A percentile compares a stretch with the other conserved stretches of the same genome.
These are phyloP conservation scores for Iselma pallidipennis DNA, from an alignment of 2,888 invertebrate genomes.

Conservation along the genomic window DNA sequence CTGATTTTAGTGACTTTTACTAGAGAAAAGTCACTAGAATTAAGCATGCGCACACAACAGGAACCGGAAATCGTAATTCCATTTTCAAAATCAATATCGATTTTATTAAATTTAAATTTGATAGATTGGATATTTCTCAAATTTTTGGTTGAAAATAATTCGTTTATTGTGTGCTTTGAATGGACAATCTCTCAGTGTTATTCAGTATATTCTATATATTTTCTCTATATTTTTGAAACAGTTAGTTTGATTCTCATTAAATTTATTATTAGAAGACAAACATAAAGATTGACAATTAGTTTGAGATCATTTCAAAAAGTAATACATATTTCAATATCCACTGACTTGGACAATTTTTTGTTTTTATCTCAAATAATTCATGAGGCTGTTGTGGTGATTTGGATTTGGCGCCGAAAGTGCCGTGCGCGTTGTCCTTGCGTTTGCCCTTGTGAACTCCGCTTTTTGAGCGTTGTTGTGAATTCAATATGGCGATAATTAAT, in stretches of 20 bases:
- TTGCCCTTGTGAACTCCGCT: constrained; percentile 59
- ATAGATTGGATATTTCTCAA: not conserved
- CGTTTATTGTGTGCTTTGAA: no score
- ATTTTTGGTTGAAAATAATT: no score
- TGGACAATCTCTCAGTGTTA: no score
- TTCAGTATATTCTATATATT: no score
- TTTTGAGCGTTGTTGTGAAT: constrained; percentile 65
- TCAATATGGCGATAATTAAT: constrained; percentile 67
- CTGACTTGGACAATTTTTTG: no score
- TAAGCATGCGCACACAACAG: not conserved
- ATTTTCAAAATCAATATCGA: constrained; percentile 1
- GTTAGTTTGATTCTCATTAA: no score
- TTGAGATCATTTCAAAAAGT: no score
- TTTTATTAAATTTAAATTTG: not conserved
- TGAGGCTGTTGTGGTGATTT: constrained; percentile 26
- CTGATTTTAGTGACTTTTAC: not conserved
- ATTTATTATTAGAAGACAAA: no score
- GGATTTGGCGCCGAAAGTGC: constrained; percentile 43
- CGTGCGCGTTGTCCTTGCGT: constrained; percentile 54
- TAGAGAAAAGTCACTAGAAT: not conserved
- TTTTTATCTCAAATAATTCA: no score
- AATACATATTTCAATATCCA: no score
- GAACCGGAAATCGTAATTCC: not conserved
- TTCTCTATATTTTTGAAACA: no score
- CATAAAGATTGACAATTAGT: no score